Percentiles rank a stretch among this genome's conserved stretches.
phyloP scores from a whole-genome alignment of 2,888 invertebrate genomes.

The Craniophora ligustri region DNA sequence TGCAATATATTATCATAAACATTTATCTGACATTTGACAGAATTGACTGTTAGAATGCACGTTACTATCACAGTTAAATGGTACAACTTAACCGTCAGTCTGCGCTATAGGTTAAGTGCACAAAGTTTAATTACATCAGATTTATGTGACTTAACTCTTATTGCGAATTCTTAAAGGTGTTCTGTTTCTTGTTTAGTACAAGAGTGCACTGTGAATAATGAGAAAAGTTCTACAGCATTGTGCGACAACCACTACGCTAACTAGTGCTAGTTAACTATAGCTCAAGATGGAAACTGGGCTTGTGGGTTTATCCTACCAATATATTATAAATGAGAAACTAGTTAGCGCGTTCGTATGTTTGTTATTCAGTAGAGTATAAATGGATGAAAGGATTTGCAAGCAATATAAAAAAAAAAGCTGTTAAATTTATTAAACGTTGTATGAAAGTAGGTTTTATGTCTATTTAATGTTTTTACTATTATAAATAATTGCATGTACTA shows the following conservation, averaged over 20 bases:
- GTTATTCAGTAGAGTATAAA: too few species aligned
- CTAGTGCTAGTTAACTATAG: conserved; percentile 15
- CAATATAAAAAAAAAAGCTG: too few species aligned
- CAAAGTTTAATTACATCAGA: conserved; percentile 32
- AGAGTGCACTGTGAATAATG: conserved; percentile 49
- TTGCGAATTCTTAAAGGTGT: conserved; percentile 46
- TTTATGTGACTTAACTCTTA: conserved; percentile 31
- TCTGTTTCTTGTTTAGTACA: conserved; percentile 28
- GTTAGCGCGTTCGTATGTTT: not conserved
- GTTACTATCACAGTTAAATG: too few species aligned
- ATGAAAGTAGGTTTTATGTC: too few species aligned
- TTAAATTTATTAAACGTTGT: too few species aligned
- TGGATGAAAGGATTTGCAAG: too few species aligned
- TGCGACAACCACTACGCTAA: conserved; percentile 34
- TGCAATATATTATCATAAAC: too few species aligned
- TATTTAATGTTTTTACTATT: too few species aligned
- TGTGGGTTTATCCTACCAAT: conserved; percentile 6
- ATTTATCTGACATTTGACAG: too few species aligned
- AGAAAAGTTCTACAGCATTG: conserved; percentile 47
- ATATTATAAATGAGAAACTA: not conserved
- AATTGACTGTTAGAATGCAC: too few species aligned
- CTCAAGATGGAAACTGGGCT: conserved; percentile 15
- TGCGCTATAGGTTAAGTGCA: not conserved
- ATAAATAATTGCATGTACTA: too few species aligned
- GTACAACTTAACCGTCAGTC: too few species aligned